Evolutionary conservation across 2,797 vertebrate genomes (phyloP).

Genomic region (Ctenopoma multispine): DNA sequence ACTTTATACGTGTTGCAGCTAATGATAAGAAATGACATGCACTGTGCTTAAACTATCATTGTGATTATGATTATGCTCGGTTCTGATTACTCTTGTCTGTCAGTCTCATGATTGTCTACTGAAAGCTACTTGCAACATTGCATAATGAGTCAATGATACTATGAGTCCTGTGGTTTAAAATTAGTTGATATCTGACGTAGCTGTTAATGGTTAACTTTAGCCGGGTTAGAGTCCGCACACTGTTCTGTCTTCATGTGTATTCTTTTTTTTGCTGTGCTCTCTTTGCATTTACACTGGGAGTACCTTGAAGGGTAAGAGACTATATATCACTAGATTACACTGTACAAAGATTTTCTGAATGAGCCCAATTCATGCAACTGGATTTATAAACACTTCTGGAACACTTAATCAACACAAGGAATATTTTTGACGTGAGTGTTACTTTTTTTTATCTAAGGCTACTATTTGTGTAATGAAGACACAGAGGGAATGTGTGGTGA

Average conservation of each 20-base stretch:
- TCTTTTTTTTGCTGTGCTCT: constrained; percentile 29
- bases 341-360: neutral
- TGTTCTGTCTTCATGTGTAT: constrained; percentile 46
- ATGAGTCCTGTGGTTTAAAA: constrained; percentile 15
- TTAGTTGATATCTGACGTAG: constrained; percentile 44
- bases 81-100: constrained; percentile 10
- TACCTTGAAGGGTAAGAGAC: constrained; percentile 32
- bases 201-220: constrained; percentile 83
- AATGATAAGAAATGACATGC: neutral
- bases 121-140: constrained; percentile 35
- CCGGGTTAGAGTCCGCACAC: constrained; percentile 79
- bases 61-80: neutral
- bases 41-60: constrained; percentile 5
- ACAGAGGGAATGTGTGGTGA: constrained; percentile 13
- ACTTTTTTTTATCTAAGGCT: constrained; percentile 53
- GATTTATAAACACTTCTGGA: constrained; percentile 55
- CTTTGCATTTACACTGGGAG: constrained; percentile 9
- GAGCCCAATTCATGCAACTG: constrained; percentile 23
- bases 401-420: constrained; percentile 60
- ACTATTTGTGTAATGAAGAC: constrained; percentile 54
- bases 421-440: constrained; percentile 70
- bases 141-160: constrained; percentile 63
- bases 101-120: constrained; percentile 6
- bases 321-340: constrained; percentile 15
- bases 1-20: too few species aligned